Base-by-base conservation (phyloP, 2,113 vertebrate genomes). In the Sakesphorus luctuosus region DNA sequence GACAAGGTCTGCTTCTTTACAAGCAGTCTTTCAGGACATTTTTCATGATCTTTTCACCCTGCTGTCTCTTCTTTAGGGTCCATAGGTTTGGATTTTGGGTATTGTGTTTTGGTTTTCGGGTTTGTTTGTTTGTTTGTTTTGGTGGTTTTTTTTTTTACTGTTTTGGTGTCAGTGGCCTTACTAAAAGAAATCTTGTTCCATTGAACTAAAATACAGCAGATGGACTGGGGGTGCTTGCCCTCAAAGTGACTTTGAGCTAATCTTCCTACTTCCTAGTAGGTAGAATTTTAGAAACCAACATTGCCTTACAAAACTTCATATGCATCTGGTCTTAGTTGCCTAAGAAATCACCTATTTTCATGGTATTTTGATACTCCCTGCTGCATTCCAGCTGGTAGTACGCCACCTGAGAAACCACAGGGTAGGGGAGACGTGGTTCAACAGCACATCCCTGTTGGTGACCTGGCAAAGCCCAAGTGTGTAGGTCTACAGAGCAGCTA, bases 141-240 rank as follows among this genome's bases (percentile, higher is more conserved):
- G 40, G 40, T 40, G 40, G 38, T 38, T 11, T 91, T 67, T 26
- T 71, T 74, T 84, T 78, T 90, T 26, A 61, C 26, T 59, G 3
- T 40, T 92, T 65, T 79, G 59, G 20, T 55, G 46, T 76, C 84
- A 62, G 50, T 23, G 44, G 36, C 56, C 68, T 80, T 59, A 72
- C 15, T 47, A 52, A 90, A 90, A 84, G 4, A 56, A 74, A 47
- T 62, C 59, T 90, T 52, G 33, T 83, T 43, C 24, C 19, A 62
- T 16, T n/a, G 23, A 33, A 62, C 33, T 76, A 62, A 87, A 91
- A 38, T 62, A 58, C 5, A 50, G 33, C 40, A 19, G 4, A 6
- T 1, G 10, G 8, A 43, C 40, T 2, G 3, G 16, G 2, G 6
- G 5, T 4, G 2, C 16, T 74, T 79, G 24, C 11, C 25, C 25